These are phyloP conservation scores for Rhinoraja longicauda DNA, from an alignment of 2,797 vertebrate genomes.

Conservation along the genomic window DNA sequence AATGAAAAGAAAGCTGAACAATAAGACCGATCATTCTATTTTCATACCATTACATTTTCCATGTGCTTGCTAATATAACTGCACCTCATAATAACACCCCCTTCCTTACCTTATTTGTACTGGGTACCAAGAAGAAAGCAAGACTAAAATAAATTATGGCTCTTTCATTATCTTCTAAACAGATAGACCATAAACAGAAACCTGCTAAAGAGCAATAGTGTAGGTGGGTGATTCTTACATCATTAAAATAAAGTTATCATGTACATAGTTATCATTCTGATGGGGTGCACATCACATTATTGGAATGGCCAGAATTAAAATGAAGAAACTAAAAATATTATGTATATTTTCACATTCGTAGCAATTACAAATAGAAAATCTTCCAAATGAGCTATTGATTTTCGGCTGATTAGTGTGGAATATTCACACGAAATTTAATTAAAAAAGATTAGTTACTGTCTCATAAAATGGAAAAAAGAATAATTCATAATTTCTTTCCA, in stretches of 20 bases:
- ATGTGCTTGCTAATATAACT: no score
- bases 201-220: neutral
- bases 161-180: neutral
- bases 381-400: neutral
- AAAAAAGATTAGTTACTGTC: neutral
- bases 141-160: neutral
- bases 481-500: constrained; percentile 41
- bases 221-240: neutral
- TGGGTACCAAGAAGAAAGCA: neutral
- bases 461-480: neutral
- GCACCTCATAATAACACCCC: neutral
- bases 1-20: neutral
- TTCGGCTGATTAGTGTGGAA: neutral
- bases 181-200: neutral
- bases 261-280: neutral
- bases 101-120: neutral
- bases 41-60: neutral
- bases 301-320: neutral
- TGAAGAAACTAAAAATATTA: neutral
- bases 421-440: neutral
- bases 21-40: neutral
- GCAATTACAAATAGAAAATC: constrained; percentile 4
- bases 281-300: neutral
- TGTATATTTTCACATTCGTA: neutral
- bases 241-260: neutral